Base-by-base conservation (phyloP, 2,888 invertebrate species). In the Limnephilus marmoratus region DNA sequence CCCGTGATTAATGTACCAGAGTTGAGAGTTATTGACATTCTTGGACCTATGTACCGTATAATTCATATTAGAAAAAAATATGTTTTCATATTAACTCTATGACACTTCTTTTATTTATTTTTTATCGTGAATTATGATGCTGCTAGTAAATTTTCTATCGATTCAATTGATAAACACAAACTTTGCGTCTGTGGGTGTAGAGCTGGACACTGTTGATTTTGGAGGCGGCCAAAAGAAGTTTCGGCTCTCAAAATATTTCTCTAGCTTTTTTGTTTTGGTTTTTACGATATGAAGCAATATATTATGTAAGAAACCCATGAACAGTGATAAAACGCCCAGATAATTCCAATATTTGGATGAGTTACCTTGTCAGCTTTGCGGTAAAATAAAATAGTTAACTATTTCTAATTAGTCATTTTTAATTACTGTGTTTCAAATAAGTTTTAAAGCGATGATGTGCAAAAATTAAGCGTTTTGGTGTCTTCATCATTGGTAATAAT, bases 1-100 rank as follows among this genome's bases (percentile, higher is more conserved):
- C 86, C n/a, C n/a, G 53, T 87, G 87, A 68, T 87, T 87, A 68
- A 87, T 87, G 87, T 29, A 29, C 29, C 24, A 29, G 13, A 86
- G 41, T 49, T 49, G 29, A 29, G 85, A 86, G 85, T 86, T 86
- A 45, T 29, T 45, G 85, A 45, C 85, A 86, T 86, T 86, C 45
- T 86, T 86, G 41, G 7, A n/a, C 12, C 37, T n/a, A n/a, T 11
- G 37, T 34, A 24, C 34, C 83, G 15, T 24, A 24, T 83, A 83
- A 24, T 83, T 83, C 34, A 37, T 83, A 83, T 9, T 83, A 83
- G 4, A 5, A 83, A 31, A 41, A 83, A 24, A 83, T 37, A 83
- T 83, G 37, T 83, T 37, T 37, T 83, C 68, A 68, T 68, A 68
- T n/a, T 68, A 68, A 24, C 24, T 68, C 24, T 24, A n/a, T 68